Percentiles rank a stretch among this genome's conserved stretches.
These are phyloP conservation scores for Eleginops maclovinus DNA, from an alignment of 2,113 vertebrate genomes.

Conservation along the genomic window DNA sequence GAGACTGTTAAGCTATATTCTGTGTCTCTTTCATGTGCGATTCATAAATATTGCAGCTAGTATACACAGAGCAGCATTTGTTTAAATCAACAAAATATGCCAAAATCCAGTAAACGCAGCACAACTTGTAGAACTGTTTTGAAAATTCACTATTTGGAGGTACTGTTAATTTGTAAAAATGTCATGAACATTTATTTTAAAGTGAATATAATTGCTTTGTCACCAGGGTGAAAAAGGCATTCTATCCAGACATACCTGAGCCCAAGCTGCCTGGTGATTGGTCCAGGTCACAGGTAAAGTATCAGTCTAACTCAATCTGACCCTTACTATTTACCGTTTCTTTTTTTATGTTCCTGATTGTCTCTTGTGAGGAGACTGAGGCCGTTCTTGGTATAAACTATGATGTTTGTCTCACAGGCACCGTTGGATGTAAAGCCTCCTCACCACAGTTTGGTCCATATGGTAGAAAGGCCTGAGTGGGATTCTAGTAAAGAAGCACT, in stretches of 20 bases:
- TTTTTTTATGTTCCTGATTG: background rate
- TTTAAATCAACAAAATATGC: too few species aligned
- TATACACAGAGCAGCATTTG: background rate
- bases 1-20: conserved; percentile 4
- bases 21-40: background rate
- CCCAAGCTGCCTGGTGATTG: conserved; percentile 79
- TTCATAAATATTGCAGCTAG: background rate
- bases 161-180: background rate
- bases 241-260: conserved; percentile 83
- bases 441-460: conserved; percentile 90
- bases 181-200: background rate
- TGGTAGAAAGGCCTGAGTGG: conserved; percentile 86
- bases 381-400: too few species aligned
- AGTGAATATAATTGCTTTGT: conserved; percentile 9
- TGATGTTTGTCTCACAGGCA: conserved; percentile 60
- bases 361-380: too few species aligned
- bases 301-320: background rate
- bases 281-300: conserved; percentile 72
- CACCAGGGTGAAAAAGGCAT: conserved; percentile 80
- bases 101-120: too few species aligned
- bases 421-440: conserved; percentile 89
- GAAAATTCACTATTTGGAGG: background rate
- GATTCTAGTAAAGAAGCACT: conserved; percentile 85
- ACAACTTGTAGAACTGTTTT: background rate
- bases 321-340: background rate